Percentiles rank a stretch among this genome's conserved stretches.
phyloP scores from a whole-genome alignment of 2,888 invertebrate species.

The Ephialtes manifestator region DNA sequence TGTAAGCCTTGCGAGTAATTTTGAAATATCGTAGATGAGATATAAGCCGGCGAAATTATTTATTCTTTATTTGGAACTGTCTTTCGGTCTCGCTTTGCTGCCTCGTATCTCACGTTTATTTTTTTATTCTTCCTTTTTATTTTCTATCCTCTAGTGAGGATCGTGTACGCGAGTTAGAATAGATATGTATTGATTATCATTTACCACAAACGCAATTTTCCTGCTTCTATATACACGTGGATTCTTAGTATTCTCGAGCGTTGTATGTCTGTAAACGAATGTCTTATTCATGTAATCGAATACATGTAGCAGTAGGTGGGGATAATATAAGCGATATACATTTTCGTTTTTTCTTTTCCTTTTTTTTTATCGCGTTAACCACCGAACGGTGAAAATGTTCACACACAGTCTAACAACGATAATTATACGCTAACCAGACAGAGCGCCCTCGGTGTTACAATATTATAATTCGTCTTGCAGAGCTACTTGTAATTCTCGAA shows the following conservation, averaged over 20 bases:
- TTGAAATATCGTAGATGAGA: constrained; percentile 17
- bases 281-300: constrained; percentile 14
- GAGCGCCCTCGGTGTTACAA: constrained; percentile 22
- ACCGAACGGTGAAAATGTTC: neutral
- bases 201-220: constrained; percentile 20
- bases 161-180: constrained; percentile 4
- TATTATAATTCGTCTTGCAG: constrained; percentile 2
- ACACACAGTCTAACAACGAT: constrained; percentile 14
- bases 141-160: neutral
- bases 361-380: neutral
- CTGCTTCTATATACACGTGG: constrained; percentile 23
- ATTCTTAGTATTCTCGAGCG: neutral
- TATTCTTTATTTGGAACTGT: neutral
- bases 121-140: neutral
- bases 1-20: constrained; percentile 11
- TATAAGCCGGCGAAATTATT: neutral
- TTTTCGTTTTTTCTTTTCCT: neutral
- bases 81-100: constrained; percentile 21
- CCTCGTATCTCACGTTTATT: neutral
- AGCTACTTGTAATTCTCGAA: constrained; percentile 14
- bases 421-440: constrained; percentile 10
- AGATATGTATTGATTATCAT: constrained; percentile 44
- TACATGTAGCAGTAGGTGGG: neutral
- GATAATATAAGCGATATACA: constrained; percentile 20
- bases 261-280: constrained; percentile 5